phyloP scores from a whole-genome alignment of 2,113 vertebrate genomes.

The Zootoca vivipara region DNA sequence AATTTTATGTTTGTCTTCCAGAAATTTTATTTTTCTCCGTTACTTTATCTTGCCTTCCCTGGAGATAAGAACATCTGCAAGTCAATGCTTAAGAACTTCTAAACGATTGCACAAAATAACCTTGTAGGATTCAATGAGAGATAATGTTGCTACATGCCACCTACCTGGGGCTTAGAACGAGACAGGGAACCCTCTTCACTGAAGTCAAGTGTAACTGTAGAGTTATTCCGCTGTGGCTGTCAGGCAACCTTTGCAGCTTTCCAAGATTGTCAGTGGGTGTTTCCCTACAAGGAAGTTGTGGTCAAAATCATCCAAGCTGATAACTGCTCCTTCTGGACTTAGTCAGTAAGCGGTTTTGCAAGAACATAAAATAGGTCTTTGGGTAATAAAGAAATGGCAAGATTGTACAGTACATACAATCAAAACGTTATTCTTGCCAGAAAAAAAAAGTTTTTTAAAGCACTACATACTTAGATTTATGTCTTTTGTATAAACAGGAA shows the following conservation, averaged over 20 bases:
- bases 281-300: not conserved
- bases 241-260: not conserved
- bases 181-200: not conserved
- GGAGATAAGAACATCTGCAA: not conserved
- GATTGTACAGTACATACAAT: not conserved
- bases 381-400: not conserved
- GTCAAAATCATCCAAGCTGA: not conserved
- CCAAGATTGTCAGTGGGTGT: not conserved
- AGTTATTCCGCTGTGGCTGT: no score
- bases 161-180: not conserved
- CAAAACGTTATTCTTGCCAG: not conserved
- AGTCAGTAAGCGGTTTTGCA: not conserved
- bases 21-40: not conserved
- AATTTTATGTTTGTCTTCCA: not conserved
- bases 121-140: not conserved
- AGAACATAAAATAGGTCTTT: not conserved
- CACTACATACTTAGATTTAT: not conserved
- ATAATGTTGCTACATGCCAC: not conserved
- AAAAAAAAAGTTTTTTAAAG: not conserved
- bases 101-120: not conserved
- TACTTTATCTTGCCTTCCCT: not conserved
- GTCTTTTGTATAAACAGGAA: not conserved
- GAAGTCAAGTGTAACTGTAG: not conserved
- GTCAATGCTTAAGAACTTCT: not conserved
- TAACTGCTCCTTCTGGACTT: not conserved